A percentile compares a stretch with the other conserved stretches of the same genome.
Evolutionary conservation across 2,888 invertebrate genomes (phyloP).

Genomic region (Chromoteleia sp.): DNA sequence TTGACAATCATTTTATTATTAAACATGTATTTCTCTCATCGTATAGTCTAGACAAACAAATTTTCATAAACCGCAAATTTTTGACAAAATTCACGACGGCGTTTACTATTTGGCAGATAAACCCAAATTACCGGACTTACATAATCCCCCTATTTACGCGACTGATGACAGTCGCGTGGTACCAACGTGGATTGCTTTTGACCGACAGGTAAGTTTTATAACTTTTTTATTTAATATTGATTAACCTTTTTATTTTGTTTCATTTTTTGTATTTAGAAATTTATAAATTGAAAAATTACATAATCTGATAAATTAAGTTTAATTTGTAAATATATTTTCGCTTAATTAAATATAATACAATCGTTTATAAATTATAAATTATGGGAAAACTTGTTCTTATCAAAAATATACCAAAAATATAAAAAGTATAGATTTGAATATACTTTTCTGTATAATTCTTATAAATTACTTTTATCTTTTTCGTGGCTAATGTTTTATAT

Average conservation of each 20-base stretch:
- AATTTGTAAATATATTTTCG: no score
- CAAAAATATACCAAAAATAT: no score
- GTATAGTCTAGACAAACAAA: conserved; percentile 87
- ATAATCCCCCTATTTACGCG: conserved; percentile 90
- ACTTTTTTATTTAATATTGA: not conserved
- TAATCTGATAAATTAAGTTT: no score
- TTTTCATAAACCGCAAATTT: conserved; percentile 88
- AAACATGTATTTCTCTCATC: not conserved
- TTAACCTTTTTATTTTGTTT: no score
- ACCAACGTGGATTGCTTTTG: conserved; percentile 95
- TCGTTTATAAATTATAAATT: no score
- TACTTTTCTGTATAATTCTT: no score
- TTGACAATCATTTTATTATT: conserved; percentile 5
- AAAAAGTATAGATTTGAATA: no score
- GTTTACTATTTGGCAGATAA: conserved; percentile 88
- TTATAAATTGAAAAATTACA: no score
- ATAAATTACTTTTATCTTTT: no score
- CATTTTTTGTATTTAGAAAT: not conserved
- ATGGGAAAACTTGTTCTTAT: no score
- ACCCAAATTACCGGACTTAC: conserved; percentile 87
- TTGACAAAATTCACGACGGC: conserved; percentile 87
- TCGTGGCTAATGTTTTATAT: no score
- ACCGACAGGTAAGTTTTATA: conserved; percentile 89
- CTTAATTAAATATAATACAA: no score
- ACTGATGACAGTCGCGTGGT: conserved; percentile 90